phyloP scores from a whole-genome alignment of 2,888 invertebrate genomes.

The Xanthorhoe spadicearia region DNA sequence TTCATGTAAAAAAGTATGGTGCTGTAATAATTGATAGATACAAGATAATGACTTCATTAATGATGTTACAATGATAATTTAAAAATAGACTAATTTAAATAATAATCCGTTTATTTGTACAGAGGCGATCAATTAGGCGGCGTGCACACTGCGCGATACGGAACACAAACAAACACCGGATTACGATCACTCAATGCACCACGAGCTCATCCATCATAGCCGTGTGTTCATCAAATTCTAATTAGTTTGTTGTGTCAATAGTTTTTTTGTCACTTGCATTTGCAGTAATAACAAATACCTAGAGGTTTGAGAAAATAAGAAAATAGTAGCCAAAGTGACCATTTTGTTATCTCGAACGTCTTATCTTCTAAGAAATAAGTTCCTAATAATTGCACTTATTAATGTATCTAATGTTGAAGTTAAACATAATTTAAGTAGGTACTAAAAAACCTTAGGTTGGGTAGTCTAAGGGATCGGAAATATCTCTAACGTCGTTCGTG shows the following conservation, averaged over 20 bases:
- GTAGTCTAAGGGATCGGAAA: background rate
- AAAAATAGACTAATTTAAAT: slow-evolving; percentile 11
- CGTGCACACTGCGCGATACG: slow-evolving; percentile 57
- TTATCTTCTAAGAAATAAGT: too few species aligned
- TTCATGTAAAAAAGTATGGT: too few species aligned
- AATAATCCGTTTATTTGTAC: slow-evolving; percentile 22
- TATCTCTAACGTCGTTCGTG: background rate
- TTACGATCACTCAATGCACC: slow-evolving; percentile 63
- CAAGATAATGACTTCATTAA: too few species aligned
- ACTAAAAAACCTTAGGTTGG: too few species aligned
- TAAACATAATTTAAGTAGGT: too few species aligned
- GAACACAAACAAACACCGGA: slow-evolving; percentile 67
- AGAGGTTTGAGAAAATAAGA: too few species aligned
- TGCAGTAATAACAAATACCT: background rate
- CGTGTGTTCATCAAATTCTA: slow-evolving; percentile 27
- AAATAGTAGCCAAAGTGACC: too few species aligned
- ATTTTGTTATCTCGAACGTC: too few species aligned
- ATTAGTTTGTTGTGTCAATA: background rate
- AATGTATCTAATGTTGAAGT: too few species aligned
- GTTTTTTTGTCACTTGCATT: background rate
- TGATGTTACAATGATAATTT: background rate
- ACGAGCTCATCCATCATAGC: slow-evolving; percentile 65
- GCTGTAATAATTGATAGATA: too few species aligned
- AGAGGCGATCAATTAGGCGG: slow-evolving; percentile 60
- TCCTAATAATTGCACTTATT: too few species aligned